Evolutionary conservation across 1,140 invertebrate species (phyloP).

Genomic region (Brachionus plicatilis): DNA sequence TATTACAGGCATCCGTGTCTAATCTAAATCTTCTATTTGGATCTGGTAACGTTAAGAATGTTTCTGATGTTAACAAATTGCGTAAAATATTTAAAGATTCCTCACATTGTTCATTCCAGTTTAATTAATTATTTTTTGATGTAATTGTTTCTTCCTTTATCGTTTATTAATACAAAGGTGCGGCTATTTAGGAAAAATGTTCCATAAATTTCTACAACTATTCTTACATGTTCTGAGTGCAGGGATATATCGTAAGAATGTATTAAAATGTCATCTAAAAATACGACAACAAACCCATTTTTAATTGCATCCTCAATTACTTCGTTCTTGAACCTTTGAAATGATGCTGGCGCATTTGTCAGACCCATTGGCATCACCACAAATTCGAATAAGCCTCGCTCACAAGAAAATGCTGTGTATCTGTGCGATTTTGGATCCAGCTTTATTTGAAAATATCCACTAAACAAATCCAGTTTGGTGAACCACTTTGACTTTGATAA

Average conservation of each 20-base stretch:
- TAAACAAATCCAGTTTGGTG: background rate
- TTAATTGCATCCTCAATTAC: no score
- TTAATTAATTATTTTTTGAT: background rate
- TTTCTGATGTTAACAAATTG: background rate
- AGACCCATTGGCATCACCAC: no score
- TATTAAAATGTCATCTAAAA: no score
- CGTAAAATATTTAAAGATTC: background rate
- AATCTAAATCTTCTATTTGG: background rate
- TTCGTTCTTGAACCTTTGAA: background rate
- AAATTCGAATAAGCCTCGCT: background rate
- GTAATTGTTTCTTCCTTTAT: background rate
- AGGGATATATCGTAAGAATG: background rate
- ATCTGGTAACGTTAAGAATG: background rate
- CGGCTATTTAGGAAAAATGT: background rate
- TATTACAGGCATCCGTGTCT: background rate
- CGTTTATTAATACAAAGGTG: background rate
- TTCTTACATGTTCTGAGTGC: background rate
- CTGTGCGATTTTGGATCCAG: background rate
- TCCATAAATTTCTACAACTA: background rate
- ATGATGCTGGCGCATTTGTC: background rate
- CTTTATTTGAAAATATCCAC: conserved; percentile 11
- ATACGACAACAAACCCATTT: no score
- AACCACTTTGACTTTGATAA: background rate
- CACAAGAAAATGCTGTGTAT: background rate
- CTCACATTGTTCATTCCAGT: background rate